Evolutionary conservation across 2,797 vertebrate species (phyloP).

Genomic region (Neostethus bicornis): DNA sequence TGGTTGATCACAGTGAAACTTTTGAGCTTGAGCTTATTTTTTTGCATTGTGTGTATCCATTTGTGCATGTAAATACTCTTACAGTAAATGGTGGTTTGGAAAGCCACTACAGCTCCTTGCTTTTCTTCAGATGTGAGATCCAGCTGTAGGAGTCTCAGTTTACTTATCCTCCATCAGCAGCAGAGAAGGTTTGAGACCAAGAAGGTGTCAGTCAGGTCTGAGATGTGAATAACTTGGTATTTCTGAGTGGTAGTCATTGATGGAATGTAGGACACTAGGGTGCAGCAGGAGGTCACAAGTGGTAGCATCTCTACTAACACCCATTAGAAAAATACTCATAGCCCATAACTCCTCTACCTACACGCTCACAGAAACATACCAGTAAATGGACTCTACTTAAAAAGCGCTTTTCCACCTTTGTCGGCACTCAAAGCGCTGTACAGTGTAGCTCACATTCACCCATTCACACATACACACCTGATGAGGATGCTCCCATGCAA

Average conservation of each 20-base stretch:
- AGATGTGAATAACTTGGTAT: conserved; percentile 19
- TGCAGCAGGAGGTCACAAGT: conserved; percentile 46
- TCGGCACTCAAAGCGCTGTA: too few relatives aligned
- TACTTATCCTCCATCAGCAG: conserved; percentile 41
- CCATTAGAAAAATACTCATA: conserved; percentile 54
- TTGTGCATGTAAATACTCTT: background rate
- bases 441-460: too few relatives aligned
- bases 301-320: conserved; percentile 62
- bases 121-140: conserved; percentile 59
- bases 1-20: conserved; percentile 24
- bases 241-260: conserved; percentile 43
- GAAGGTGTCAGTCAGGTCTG: conserved; percentile 17
- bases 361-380: conserved; percentile 11
- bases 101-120: conserved; percentile 54
- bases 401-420: too few relatives aligned
- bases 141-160: conserved; percentile 57
- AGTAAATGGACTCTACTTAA: too few relatives aligned
- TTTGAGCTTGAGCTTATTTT: conserved; percentile 3
- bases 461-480: too few relatives aligned
- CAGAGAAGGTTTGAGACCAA: conserved; percentile 32
- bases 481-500: too few relatives aligned
- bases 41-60: background rate
- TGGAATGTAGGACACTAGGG: conserved; percentile 47
- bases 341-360: conserved; percentile 32
- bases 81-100: conserved; percentile 14